Conservation (phyloP, 2,113 vertebrate species). For the Rhinolophus ferrumequinum region DNA sequence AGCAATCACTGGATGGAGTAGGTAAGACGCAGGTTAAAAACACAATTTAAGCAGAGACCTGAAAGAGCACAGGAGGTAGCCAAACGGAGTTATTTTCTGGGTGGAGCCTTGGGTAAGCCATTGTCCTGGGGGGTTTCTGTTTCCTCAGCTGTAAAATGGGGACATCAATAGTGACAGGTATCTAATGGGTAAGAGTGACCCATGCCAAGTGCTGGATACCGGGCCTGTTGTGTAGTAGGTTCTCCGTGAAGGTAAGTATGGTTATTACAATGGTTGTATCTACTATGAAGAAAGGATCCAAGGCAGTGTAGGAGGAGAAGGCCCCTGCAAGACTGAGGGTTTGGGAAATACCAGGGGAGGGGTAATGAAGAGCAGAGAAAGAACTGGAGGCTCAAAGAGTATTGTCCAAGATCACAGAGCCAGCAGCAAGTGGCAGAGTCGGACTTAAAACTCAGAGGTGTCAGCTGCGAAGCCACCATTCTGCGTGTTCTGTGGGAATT, state of each 20-base stretch:
- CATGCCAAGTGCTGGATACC: background rate
- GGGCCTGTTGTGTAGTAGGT: background rate
- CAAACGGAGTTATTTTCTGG: background rate
- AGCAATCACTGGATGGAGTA: background rate
- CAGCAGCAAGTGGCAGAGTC: background rate
- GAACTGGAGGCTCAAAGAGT: background rate
- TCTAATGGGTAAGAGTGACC: background rate
- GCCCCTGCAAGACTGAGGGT: background rate
- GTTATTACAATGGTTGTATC: background rate
- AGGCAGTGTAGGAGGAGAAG: background rate
- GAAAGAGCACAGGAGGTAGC: background rate
- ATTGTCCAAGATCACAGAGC: background rate
- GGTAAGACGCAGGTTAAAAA: background rate
- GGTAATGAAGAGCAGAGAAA: background rate
- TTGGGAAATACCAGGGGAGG: background rate
- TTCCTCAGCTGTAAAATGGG: background rate
- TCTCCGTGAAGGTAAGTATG: background rate
- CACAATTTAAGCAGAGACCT: background rate
- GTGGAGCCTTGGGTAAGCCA: background rate
- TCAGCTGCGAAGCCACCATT: background rate
- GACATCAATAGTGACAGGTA: background rate
- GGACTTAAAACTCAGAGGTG: background rate
- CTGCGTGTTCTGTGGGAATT: fast-evolving
- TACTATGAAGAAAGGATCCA: background rate
- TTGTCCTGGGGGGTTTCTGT: background rate